Conservation (phyloP, 30 jellyfish, hydroid and myxozoan species). For the Mastigias papua region DNA sequence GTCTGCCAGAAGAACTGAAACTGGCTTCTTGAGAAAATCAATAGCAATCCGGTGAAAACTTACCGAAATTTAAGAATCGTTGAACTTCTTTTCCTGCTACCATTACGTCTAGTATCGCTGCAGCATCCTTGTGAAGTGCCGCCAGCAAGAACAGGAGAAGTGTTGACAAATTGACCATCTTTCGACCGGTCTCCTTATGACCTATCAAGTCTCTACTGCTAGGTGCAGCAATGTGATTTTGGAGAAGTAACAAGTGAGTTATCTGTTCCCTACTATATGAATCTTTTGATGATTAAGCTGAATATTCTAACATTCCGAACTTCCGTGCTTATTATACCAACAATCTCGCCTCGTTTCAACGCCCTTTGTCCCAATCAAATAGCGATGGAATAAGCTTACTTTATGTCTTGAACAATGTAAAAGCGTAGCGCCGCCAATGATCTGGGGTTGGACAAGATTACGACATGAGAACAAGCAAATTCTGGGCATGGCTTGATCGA, state of each 20-base stretch:
- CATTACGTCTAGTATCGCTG: constrained; percentile 77
- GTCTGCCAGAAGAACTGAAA: constrained; percentile 28
- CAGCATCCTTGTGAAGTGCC: constrained; percentile 61
- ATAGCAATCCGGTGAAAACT: constrained; percentile 37
- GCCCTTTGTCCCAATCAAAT: constrained; percentile 26
- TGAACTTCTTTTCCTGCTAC: constrained; percentile 83
- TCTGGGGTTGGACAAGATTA: constrained; percentile 25
- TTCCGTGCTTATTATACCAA: constrained; percentile 23
- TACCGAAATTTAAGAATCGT: constrained; percentile 70
- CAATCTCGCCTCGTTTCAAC: constrained; percentile 71
- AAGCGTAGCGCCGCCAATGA: constrained; percentile 17
- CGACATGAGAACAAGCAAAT: neutral
- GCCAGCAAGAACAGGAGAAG: constrained; percentile 45
- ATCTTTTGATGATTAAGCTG: constrained; percentile 56
- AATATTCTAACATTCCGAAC: neutral
- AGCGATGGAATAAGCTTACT: constrained; percentile 54
- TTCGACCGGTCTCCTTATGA: constrained; percentile 6
- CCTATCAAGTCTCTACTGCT: neutral
- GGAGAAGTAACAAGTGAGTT: constrained; percentile 13
- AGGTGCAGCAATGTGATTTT: neutral
- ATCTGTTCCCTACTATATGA: constrained; percentile 34
- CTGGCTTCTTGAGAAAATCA: constrained; percentile 29
- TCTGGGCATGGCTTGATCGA: neutral
- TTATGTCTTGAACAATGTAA: constrained; percentile 32
- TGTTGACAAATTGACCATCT: constrained; percentile 16